These are phyloP conservation scores for Lasioglossum leucozonium DNA, from an alignment of 2,888 invertebrate genomes.

Conservation along the genomic window DNA sequence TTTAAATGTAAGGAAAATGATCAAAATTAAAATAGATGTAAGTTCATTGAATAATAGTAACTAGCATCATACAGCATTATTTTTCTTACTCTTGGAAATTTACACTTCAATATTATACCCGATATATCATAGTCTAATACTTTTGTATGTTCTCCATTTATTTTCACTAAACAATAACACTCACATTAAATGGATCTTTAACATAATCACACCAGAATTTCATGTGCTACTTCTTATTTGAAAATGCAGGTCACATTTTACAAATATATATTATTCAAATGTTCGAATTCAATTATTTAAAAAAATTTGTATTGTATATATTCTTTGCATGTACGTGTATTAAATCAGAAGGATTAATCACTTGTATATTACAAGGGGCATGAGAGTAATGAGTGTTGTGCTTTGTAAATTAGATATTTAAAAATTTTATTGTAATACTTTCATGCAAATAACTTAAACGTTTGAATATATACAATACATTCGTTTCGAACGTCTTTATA, in stretches of 20 bases:
- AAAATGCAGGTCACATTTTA: conserved; percentile 30
- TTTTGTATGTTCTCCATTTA: conserved; percentile 19
- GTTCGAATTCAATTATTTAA: conserved; percentile 25
- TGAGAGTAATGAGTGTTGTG: conserved; percentile 14
- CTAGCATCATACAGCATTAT: conserved; percentile 24
- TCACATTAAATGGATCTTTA: conserved; percentile 29
- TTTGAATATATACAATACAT: conserved; percentile 57
- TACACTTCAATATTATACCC: conserved; percentile 29
- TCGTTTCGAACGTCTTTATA: conserved; percentile 30
- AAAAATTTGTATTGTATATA: conserved; percentile 54
- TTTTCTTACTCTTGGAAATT: conserved; percentile 39
- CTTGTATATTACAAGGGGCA: conserved; percentile 5
- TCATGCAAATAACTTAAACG: conserved; percentile 19
- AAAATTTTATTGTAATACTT: conserved; percentile 29
- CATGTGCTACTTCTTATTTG: conserved; percentile 6
- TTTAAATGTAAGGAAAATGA: conserved; percentile 21
- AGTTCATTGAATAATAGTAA: conserved; percentile 20
- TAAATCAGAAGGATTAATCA: neutral
- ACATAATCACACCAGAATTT: conserved; percentile 10
- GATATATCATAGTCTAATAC: conserved; percentile 21
- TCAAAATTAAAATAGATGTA: conserved; percentile 23
- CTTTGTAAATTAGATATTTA: conserved; percentile 21
- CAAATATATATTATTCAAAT: conserved; percentile 41
- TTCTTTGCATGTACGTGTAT: neutral
- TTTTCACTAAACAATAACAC: conserved; percentile 32